A percentile compares a stretch with the other conserved stretches of the same genome.
Conservation (phyloP, 2,113 vertebrate species). For the Callopanchax toddi region DNA sequence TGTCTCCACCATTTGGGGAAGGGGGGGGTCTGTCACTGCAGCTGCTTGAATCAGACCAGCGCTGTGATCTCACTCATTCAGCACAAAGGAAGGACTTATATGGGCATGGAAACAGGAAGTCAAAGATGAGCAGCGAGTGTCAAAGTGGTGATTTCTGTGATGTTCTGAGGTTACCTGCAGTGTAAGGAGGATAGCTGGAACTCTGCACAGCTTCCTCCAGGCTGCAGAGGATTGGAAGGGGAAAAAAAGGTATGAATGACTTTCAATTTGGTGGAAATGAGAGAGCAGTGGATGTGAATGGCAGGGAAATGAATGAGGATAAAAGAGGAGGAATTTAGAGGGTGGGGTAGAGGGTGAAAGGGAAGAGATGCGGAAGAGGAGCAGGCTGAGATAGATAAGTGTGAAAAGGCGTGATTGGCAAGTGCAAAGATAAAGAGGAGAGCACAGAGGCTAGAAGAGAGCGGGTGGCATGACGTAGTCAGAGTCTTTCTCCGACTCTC, state of each 20-base stretch:
- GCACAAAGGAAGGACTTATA: slow-evolving; percentile 57
- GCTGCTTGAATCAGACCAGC: slow-evolving; percentile 18
- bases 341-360: slow-evolving; percentile 46
- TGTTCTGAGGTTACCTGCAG: slow-evolving; percentile 34
- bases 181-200: slow-evolving; percentile 19
- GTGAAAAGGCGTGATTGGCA: slow-evolving; percentile 70
- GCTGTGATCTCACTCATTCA: slow-evolving; percentile 37
- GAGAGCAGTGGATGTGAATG: slow-evolving; percentile 39
- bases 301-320: slow-evolving; percentile 46
- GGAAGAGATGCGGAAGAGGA: slow-evolving; percentile 45
- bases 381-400: slow-evolving; percentile 52
- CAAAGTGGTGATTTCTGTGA: slow-evolving; percentile 26
- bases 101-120: slow-evolving; percentile 42
- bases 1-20: slow-evolving; percentile 1
- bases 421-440: slow-evolving; percentile 49
- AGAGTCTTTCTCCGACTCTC: slow-evolving; percentile 43
- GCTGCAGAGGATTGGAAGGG: slow-evolving; percentile 41
- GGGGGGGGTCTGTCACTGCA: slow-evolving; percentile 38
- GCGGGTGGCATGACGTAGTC: slow-evolving; percentile 58
- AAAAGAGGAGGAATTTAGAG: slow-evolving; percentile 45
- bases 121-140: slow-evolving; percentile 20
- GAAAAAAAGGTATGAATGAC: slow-evolving; percentile 54
- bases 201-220: slow-evolving; percentile 24
- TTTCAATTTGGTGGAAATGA: slow-evolving; percentile 49
- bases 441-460: slow-evolving; percentile 48